Base-by-base conservation (phyloP, 2,888 invertebrate genomes). In the Apamea epomidion region DNA sequence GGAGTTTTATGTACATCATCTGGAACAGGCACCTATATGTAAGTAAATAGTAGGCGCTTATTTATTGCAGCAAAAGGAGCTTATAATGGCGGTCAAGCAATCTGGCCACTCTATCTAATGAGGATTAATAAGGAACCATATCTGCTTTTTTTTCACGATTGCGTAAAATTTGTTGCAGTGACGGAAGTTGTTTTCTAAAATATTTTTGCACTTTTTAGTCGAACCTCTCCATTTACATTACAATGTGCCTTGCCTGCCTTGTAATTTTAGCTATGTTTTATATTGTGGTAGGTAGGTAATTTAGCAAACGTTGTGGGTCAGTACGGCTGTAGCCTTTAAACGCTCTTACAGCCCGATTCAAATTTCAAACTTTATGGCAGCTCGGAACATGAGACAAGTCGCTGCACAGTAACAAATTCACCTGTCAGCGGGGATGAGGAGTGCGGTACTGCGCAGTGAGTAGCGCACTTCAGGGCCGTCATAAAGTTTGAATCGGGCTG, bases 1-100 rank as follows among this genome's bases (percentile, higher is more conserved):
- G 97, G 96, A 14, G 94, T 92, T 88, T 94, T 95, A 76, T 90
- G 93, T 0, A 95, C 95, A 81, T 96, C 96, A 90, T 97, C 97
- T 97, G 88, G 37, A 91, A 89, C 62, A 74, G 32, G 60, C 7
- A 37, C 1, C 7, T 60, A 73, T 2, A 16, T 65, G 18, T 86
- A 83, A 37, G 37, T 58, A 21, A 51, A 62, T 62, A 68, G 85
- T 54, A 80, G 54, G 12, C 25, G 25, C 67, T 67, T 82, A 86
- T 67, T 71, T 81, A 12, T 29, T 62, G 32, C 14, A 45, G 51
- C 85, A 54, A 62, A 60, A 54, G 58, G n/a, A 60, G 16, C 42
- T 79, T 42, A 84, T 29, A 32, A 54, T 68, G 37, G 45, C 68
- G 60, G 85, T 54, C n/a, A 78, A 80, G 25, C 64, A 84, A 60